A percentile compares a stretch with the other conserved stretches of the same genome.
These are phyloP conservation scores for Pegoplata infirma DNA, from an alignment of 2,888 invertebrate genomes.

Conservation along the genomic window DNA sequence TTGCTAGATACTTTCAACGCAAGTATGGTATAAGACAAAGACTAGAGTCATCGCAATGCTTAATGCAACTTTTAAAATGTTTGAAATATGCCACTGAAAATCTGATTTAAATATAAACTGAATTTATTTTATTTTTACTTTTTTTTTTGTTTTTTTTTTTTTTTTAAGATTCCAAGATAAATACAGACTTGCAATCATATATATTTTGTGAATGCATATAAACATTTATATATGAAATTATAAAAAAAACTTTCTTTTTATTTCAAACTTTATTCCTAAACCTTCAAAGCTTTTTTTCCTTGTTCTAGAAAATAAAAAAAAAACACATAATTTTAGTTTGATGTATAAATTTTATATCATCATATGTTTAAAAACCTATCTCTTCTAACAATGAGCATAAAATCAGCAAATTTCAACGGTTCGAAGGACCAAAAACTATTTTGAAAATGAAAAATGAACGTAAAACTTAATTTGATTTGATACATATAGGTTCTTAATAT, in stretches of 20 bases:
- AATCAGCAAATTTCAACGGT: too few species aligned
- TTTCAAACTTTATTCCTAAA: background rate
- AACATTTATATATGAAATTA: too few species aligned
- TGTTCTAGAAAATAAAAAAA: background rate
- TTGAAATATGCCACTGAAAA: slow-evolving; percentile 33
- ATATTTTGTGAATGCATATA: background rate
- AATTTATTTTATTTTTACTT: background rate
- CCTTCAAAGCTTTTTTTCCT: too few species aligned
- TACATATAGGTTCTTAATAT: too few species aligned
- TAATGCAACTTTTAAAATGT: background rate
- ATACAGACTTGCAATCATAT: background rate
- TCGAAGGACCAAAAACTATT: too few species aligned
- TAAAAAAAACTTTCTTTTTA: background rate
- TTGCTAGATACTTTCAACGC: too few species aligned
- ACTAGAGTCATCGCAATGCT: background rate
- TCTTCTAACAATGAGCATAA: too few species aligned
- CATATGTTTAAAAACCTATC: too few species aligned
- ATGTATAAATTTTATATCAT: background rate
- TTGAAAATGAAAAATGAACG: too few species aligned
- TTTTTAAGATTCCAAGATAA: background rate
- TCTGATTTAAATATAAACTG: slow-evolving; percentile 26
- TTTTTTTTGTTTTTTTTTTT: background rate
- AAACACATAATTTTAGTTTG: background rate
- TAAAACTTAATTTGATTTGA: too few species aligned
- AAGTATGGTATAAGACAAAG: background rate